phyloP scores from a whole-genome alignment of 2,888 invertebrate species.

The Pteria penguin region DNA sequence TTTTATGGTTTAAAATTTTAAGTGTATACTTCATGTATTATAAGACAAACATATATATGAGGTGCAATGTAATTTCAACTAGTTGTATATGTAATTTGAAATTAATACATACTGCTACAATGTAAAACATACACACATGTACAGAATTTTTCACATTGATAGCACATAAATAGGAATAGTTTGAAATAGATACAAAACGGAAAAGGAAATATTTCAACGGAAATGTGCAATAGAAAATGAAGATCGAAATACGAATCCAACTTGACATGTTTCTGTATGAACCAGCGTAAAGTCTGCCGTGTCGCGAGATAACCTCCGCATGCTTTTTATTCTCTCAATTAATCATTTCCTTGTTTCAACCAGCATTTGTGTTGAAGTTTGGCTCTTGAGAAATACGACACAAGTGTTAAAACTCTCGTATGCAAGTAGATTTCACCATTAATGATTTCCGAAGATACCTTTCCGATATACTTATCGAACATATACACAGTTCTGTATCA shows the following conservation, averaged over 20 bases:
- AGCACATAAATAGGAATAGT: neutral
- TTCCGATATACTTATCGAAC: neutral
- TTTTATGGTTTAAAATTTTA: no score
- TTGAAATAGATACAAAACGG: neutral
- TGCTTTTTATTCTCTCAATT: neutral
- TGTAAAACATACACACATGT: no score
- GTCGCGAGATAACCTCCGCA: neutral
- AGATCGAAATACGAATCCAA: neutral
- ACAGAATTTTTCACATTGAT: no score
- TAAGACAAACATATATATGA: no score
- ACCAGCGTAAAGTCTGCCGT: neutral
- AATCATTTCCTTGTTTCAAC: neutral
- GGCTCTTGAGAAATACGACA: neutral
- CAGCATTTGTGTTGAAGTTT: neutral
- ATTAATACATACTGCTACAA: no score
- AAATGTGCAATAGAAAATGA: conserved; percentile 9
- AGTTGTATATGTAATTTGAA: no score
- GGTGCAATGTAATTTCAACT: no score
- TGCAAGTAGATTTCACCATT: neutral
- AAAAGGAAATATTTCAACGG: conserved; percentile 22
- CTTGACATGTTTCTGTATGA: neutral
- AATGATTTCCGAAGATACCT: neutral
- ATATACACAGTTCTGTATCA: no score
- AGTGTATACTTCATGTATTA: no score
- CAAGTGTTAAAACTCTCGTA: neutral